Percentiles rank a stretch among this genome's conserved stretches.
Conservation (phyloP, 2,888 invertebrate genomes). For the Apamea epomidion region DNA sequence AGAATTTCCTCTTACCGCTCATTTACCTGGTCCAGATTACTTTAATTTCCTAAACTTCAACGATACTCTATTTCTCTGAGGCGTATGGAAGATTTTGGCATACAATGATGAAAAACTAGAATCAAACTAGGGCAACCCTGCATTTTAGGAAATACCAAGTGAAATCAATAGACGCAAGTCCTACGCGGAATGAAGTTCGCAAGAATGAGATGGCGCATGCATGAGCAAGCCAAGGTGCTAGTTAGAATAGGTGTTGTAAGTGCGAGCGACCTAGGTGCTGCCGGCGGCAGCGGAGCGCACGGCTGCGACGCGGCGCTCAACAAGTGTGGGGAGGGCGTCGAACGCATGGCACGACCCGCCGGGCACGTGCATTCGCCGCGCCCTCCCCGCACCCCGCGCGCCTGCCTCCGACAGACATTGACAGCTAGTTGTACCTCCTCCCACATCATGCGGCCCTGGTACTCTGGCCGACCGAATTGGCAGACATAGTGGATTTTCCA, state of each 20-base stretch:
- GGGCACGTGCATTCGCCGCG: slow-evolving; percentile 85
- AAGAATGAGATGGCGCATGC: slow-evolving; percentile 74
- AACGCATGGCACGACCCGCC: slow-evolving; percentile 87
- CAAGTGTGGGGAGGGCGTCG: slow-evolving; percentile 85
- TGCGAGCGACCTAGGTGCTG: slow-evolving; percentile 74
- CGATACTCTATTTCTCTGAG: background rate
- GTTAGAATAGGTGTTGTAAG: slow-evolving; percentile 66
- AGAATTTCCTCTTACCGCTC: slow-evolving; percentile 3
- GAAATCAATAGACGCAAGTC: slow-evolving; percentile 72
- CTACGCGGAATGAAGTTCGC: slow-evolving; percentile 66
- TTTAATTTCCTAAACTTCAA: slow-evolving; percentile 1
- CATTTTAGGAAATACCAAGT: slow-evolving; percentile 53
- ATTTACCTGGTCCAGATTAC: background rate
- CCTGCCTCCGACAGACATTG: slow-evolving; percentile 72
- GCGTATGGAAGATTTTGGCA: background rate
- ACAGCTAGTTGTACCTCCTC: slow-evolving; percentile 77
- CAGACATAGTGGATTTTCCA: slow-evolving; percentile 86
- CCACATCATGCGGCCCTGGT: slow-evolving; percentile 81
- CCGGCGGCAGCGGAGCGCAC: slow-evolving; percentile 68
- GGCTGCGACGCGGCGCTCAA: slow-evolving; percentile 79
- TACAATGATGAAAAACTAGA: background rate
- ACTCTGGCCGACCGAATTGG: slow-evolving; percentile 84
- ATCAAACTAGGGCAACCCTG: slow-evolving; percentile 26
- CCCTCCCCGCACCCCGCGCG: slow-evolving; percentile 66
- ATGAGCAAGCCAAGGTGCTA: slow-evolving; percentile 64